phyloP scores from a whole-genome alignment of 2,113 vertebrate genomes.

The Chiloscyllium plagiosum region DNA sequence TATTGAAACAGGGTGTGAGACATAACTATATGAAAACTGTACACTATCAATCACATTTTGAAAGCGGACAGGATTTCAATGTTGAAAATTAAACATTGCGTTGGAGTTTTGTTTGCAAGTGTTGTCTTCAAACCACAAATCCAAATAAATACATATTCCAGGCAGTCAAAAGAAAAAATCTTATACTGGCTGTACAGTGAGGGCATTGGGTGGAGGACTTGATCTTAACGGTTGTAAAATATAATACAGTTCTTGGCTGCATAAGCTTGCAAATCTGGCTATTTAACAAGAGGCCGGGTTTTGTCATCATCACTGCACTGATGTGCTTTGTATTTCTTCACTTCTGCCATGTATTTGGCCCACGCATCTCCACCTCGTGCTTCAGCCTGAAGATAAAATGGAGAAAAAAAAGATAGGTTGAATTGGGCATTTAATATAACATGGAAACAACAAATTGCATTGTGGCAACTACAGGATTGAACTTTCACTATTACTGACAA shows the following conservation, averaged over 20 bases:
- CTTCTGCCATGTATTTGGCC: conserved; percentile 94
- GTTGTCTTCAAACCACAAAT: conserved; percentile 17
- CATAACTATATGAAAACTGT: not conserved
- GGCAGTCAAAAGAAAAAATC: conserved; percentile 12
- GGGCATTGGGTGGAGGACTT: conserved; percentile 28
- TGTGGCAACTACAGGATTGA: not conserved
- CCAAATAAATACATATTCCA: conserved; percentile 31
- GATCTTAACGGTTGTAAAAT: conserved; percentile 30
- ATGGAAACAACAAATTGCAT: not conserved
- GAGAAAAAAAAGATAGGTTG: not conserved
- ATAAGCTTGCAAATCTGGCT: conserved; percentile 42
- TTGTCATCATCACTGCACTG: conserved; percentile 94
- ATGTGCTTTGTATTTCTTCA: conserved; percentile 96
- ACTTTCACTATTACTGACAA: not conserved
- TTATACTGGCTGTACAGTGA: not conserved
- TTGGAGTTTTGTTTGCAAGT: conserved; percentile 14
- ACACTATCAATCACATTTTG: conserved; percentile 18
- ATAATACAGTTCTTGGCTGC: conserved; percentile 34
- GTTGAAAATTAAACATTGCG: conserved; percentile 13
- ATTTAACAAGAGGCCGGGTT: conserved; percentile 90
- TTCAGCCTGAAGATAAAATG: conserved; percentile 55
- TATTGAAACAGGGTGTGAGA: not conserved
- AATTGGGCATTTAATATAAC: not conserved
- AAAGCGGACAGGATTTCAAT: not conserved
- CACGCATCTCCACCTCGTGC: conserved; percentile 87